Percentiles rank a stretch among this genome's conserved stretches.
Evolutionary conservation across 2,888 invertebrate genomes (phyloP).

Genomic region (Orgyia antiqua): DNA sequence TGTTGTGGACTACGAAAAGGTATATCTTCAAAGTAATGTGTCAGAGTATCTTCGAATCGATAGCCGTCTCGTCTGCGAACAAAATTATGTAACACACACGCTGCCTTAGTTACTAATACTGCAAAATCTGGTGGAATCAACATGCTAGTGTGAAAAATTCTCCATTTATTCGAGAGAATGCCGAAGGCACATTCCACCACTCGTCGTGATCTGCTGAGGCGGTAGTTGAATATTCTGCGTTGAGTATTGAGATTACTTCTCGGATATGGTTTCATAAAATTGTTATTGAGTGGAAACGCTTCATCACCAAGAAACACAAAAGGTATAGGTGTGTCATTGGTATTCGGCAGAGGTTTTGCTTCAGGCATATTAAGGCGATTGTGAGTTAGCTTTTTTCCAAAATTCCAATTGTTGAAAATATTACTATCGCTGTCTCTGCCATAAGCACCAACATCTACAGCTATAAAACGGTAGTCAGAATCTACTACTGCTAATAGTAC

Average conservation of each 20-base stretch:
- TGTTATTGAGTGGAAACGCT: constrained; percentile 16
- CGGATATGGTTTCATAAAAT: constrained; percentile 16
- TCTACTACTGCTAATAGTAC: constrained; percentile 15
- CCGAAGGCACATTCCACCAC: constrained; percentile 16
- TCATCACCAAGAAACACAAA: constrained; percentile 18
- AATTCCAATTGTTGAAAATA: constrained; percentile 1
- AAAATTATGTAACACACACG: constrained; percentile 6
- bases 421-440: constrained; percentile 2
- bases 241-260: too few relatives aligned
- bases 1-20: constrained; percentile 10
- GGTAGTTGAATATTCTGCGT: constrained; percentile 18
- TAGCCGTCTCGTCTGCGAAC: constrained; percentile 19
- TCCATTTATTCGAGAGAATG: constrained; percentile 14
- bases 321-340: constrained; percentile 10
- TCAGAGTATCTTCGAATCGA: constrained; percentile 16
- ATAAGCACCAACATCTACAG: constrained; percentile 11
- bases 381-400: background rate
- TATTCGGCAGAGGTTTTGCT: constrained; percentile 12
- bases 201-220: constrained; percentile 14
- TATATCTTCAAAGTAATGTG: constrained; percentile 9
- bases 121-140: constrained; percentile 5
- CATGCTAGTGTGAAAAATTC: constrained; percentile 13
- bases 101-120: constrained; percentile 4
- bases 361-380: constrained; percentile 11
- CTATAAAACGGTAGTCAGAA: constrained; percentile 14